Evolutionary conservation across 2,113 vertebrate genomes (phyloP).

Genomic region (Myxocyprinus asiaticus): DNA sequence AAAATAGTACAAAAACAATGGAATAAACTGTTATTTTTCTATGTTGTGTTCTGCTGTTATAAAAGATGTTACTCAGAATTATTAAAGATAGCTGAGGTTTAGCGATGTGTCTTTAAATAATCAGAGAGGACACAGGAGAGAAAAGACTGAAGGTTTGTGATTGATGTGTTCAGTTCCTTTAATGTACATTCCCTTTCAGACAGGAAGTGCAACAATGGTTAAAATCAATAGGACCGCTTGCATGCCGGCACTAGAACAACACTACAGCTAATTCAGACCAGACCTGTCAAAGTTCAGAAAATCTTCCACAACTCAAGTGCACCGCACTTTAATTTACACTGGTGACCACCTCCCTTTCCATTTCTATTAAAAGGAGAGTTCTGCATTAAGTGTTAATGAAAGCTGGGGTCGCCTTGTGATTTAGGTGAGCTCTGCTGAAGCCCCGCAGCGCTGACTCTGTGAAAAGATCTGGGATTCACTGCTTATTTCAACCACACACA

Average conservation of each 20-base stretch:
- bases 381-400: conserved; percentile 81
- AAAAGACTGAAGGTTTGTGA: conserved; percentile 68
- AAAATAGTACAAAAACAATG: not conserved
- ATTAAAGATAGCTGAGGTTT: not conserved
- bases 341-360: conserved; percentile 65
- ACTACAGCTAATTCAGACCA: conserved; percentile 78
- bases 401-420: conserved; percentile 72
- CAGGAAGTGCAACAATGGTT: conserved; percentile 78
- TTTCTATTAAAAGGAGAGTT: conserved; percentile 79
- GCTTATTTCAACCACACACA: conserved; percentile 1
- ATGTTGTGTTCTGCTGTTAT: not conserved
- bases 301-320: conserved; percentile 69
- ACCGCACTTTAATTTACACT: conserved; percentile 77
- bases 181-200: conserved; percentile 77
- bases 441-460: conserved; percentile 26
- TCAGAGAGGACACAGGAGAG: conserved; percentile 62
- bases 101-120: conserved; percentile 65
- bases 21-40: conserved; percentile 2
- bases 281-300: conserved; percentile 76
- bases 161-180: conserved; percentile 74
- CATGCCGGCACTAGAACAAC: conserved; percentile 75
- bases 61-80: not conserved
- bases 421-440: conserved; percentile 55
- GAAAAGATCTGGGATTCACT: conserved; percentile 26
- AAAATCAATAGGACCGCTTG: conserved; percentile 78